Base-by-base conservation (phyloP, 53 echinoderm and acorn worm species). In the Patiria pectinifera region DNA sequence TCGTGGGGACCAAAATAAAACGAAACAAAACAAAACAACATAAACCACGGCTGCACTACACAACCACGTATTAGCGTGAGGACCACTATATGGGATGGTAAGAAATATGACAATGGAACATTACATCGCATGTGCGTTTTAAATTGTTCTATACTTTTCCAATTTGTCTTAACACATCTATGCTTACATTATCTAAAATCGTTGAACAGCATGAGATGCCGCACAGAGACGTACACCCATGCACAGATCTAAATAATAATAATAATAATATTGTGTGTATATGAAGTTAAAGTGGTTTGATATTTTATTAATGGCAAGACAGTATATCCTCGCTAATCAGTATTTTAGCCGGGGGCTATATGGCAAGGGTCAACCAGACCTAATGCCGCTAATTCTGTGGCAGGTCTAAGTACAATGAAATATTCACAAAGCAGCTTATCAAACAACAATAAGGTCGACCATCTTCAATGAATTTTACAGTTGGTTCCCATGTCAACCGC, bases 401-500 rank as follows among this genome's bases (percentile, higher is more conserved):
- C 83, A 60, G 10, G 61, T 82, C 61, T 35, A 22, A 23, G 24
- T 59, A 59, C 21, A 82, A 82, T 82, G 25, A 9, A 25, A 82
- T 79, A 79, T 79, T 79, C 80, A 79, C 83, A 21, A 21, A 82
- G 59, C 59, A 6, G 13, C 25, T 82, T 82, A 23, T 60, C 82
- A 71, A 46, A 47, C 46, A 85, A 70, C 26, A 8, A 62, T 25
- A 22, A 45, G 48, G 48, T 21, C 22, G 86, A 22, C 74, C 44
- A 46, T 86, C 86, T 4, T 71, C 86, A 46, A 46, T 86, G 7
- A 71, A 71, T 71, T 47, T 48, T n/a, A 85, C 71, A 85, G 25
- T 75, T 76, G 12, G 78, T 59, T 59, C 53, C 78, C 62, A 86
- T 86, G 86, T 16, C 8, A 75, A 75, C 86, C 59, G 72, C n/a